phyloP scores from a whole-genome alignment of 1,140 invertebrate species.

The Helicoverpa zea region DNA sequence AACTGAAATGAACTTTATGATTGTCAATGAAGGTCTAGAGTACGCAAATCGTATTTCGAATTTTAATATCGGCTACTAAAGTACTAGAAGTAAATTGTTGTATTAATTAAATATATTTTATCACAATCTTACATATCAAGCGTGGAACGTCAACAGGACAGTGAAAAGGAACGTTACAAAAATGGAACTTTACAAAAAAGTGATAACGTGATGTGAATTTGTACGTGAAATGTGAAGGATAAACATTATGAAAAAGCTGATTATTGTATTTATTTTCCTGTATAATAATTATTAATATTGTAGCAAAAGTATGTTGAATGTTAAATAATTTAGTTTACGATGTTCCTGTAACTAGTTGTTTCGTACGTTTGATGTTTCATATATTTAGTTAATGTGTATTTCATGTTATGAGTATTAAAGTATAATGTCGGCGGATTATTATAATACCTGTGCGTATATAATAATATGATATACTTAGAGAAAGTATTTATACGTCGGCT shows the following conservation, averaged over 20 bases:
- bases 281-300: constrained; percentile 38
- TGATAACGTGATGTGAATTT: constrained; percentile 37
- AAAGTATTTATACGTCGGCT: constrained; percentile 73
- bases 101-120: constrained; percentile 41
- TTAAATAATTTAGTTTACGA: constrained; percentile 66
- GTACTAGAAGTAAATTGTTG: constrained; percentile 35
- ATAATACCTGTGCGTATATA: constrained; percentile 54
- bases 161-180: constrained; percentile 1
- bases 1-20: background rate
- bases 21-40: background rate
- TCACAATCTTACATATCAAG: constrained; percentile 21
- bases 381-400: constrained; percentile 62
- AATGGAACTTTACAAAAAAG: constrained; percentile 19
- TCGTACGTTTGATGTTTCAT: constrained; percentile 65
- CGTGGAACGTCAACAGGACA: background rate
- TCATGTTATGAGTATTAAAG: constrained; percentile 56
- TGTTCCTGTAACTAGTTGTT: constrained; percentile 74
- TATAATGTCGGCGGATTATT: constrained; percentile 49
- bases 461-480: constrained; percentile 56
- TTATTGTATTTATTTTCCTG: constrained; percentile 30
- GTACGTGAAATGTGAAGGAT: constrained; percentile 3
- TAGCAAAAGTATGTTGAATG: constrained; percentile 53
- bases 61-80: constrained; percentile 46
- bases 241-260: constrained; percentile 21
- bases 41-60: constrained; percentile 20